Evolutionary conservation across 2,888 invertebrate species (phyloP), one percentile per base, ranked within the genome.

Genomic region (Microctonus aethiopoides): DNA sequence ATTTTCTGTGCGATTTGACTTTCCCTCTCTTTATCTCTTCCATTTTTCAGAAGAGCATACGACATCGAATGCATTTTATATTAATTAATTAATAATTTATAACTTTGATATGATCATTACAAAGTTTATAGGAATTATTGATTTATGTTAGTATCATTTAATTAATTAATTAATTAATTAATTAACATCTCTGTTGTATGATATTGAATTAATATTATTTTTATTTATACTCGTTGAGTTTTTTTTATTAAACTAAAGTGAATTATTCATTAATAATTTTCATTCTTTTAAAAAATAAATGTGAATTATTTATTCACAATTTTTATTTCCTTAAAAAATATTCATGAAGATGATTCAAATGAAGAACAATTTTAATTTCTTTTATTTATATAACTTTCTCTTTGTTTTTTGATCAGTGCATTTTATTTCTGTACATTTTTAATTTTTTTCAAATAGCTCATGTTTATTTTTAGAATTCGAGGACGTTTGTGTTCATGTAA

Each of bases 1-100:
- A 69, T 72, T 72, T 32, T 56, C 22, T 13, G 13, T n/a, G 51
- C 61, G 61, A n/a, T 66, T 32, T 59, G 36, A 66, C 62, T 54
- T 54, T 68, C 60, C 64, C 39, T 39, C 39, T 39, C 41, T 41
- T 22, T 2, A 11, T 24, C 5, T 54, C n/a, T 24, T 2, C 59
- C 20, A 36, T 20, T 10, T 36, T 24, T 9, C 9, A 13, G 54
- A 22, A 54, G 22, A 20, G 20, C 26, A 51, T 62, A 16, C 46
- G 13, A 46, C n/a, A 46, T 26, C n/a, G 26, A 16, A 32, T 34
- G 20, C 29, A 34, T 20, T 7, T 20, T 20, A 29, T 29, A 57
- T n/a, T 57, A 57, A 32, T 36, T n/a, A 59, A 32, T 59, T 10
- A 34, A n/a, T n/a, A n/a, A n/a, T n/a, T n/a, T n/a, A n/a, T n/a